Evolutionary conservation across 2,113 vertebrate species (phyloP).

Genomic region (Sphyrna mokarran): DNA sequence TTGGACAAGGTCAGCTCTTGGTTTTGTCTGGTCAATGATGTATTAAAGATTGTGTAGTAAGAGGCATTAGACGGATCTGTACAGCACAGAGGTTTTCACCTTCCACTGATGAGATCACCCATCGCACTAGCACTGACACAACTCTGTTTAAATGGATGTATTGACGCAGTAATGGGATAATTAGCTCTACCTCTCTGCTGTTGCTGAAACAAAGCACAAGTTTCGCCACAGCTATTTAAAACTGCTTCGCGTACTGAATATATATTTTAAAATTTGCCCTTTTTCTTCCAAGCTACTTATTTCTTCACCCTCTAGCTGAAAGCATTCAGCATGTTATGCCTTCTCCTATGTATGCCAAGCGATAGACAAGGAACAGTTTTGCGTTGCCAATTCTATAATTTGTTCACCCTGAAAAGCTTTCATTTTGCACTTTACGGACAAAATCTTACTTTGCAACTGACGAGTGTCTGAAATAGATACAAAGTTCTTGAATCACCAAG

Average conservation of each 20-base stretch:
- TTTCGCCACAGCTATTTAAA: slow-evolving; percentile 27
- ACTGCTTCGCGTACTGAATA: background rate
- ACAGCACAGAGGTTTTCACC: slow-evolving; percentile 34
- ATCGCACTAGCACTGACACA: slow-evolving; percentile 31
- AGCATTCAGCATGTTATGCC: background rate
- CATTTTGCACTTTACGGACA: background rate
- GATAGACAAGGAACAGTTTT: background rate
- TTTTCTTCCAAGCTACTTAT: background rate
- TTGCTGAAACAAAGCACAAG: slow-evolving; percentile 24
- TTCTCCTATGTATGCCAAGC: background rate
- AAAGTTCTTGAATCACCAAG: background rate
- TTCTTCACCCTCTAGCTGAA: background rate
- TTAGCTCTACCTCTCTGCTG: slow-evolving; percentile 30
- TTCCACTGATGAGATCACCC: slow-evolving; percentile 36
- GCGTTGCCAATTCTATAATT: background rate
- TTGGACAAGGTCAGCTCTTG: slow-evolving; percentile 47
- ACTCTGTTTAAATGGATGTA: slow-evolving; percentile 37
- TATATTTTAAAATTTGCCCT: background rate
- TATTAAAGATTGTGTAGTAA: slow-evolving; percentile 53
- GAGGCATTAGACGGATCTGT: slow-evolving; percentile 39
- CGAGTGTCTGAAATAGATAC: background rate
- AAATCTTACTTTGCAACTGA: background rate
- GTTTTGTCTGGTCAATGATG: slow-evolving; percentile 52
- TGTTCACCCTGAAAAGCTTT: background rate
- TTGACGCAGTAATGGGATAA: slow-evolving; percentile 37